phyloP scores from a whole-genome alignment of 2,113 vertebrate genomes.

The Euleptes europaea region DNA sequence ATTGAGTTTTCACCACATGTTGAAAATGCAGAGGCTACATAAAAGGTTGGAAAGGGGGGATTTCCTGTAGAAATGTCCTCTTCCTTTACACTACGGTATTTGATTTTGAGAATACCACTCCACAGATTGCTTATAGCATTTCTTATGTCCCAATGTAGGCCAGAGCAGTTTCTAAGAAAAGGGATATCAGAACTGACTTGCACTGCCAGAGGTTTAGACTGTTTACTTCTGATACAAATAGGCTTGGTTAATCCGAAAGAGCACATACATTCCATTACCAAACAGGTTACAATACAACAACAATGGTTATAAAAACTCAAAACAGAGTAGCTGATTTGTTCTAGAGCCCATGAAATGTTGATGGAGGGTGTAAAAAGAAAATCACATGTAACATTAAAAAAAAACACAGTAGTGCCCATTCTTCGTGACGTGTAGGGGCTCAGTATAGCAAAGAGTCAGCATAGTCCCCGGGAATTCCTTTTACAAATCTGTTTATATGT shows the following conservation, averaged over 20 bases:
- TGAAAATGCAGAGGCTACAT: not conserved
- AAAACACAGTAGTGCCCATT: not conserved
- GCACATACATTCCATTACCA: conserved; percentile 6
- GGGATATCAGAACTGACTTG: conserved; percentile 19
- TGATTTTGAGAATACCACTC: conserved; percentile 9
- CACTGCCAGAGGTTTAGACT: conserved; percentile 2
- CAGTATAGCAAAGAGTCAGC: not conserved
- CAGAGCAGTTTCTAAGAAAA: not conserved
- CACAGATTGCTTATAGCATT: not conserved
- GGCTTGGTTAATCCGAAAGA: conserved; percentile 15
- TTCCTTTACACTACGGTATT: not conserved
- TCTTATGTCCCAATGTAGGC: not conserved
- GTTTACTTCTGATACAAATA: conserved; percentile 36
- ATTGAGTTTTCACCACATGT: not conserved
- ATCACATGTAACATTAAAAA: not conserved
- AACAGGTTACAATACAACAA: not conserved
- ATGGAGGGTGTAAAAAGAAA: not conserved
- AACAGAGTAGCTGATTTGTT: not conserved
- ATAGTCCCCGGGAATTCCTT: not conserved
- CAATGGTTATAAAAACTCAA: not conserved
- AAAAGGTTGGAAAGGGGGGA: not conserved
- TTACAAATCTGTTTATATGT: not conserved
- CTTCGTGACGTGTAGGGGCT: not conserved
- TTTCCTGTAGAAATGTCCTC: not conserved
- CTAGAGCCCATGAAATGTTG: not conserved